Base-by-base conservation (phyloP, 2,797 vertebrate species). In the Hafferia zeledoni region DNA sequence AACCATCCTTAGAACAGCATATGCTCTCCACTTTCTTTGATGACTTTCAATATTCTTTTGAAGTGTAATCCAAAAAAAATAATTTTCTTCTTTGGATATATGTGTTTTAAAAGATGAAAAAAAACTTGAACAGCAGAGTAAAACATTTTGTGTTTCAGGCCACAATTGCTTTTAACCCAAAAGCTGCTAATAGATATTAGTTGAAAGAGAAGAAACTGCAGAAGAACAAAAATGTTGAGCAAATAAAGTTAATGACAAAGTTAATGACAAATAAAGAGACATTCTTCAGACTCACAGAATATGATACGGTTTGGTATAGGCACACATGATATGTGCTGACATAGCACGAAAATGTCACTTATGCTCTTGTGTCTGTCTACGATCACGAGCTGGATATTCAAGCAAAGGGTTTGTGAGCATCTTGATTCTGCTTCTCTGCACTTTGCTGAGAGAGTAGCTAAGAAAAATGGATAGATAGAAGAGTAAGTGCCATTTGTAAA, bases 41-140 rank as follows among this genome's bases (percentile, higher is more conserved):
- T 98, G 97, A 97, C 95, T 98, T 98, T 97, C 98, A 97, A 98
- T 98, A 98, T 95, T 86, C 93, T 96, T 98, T 98, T 98, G 98
- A 98, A 98, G 97, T 98, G 81, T 96, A 97, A 95, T 97, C 94
- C 86, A 91, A 97, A 97, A 94, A 96, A 96, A 96, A 46, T 23
- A 71, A 95, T 97, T 97, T 98, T 98, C 60, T 91, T 97, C 97
- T 94, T 98, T 95, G 97, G 96, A 98, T 98, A 98, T 98, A 71
- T 88, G 67, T 96, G 92, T 97, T 98, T 98, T 97, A 96, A 98
- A 98, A 98, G 98, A 98, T 98, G 97, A 98, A 98, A 98, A 97
- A 97, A 43, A 43, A 43, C 17, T 81, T 39, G 57, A 91, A 96
- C 78, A 95, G 50, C 59, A 78, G 55, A 91, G 91, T 43, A 96